Evolutionary conservation across 2,797 vertebrate species (phyloP), one percentile per base, ranked within the genome.

Genomic region (Kryptopterus vitreolus): DNA sequence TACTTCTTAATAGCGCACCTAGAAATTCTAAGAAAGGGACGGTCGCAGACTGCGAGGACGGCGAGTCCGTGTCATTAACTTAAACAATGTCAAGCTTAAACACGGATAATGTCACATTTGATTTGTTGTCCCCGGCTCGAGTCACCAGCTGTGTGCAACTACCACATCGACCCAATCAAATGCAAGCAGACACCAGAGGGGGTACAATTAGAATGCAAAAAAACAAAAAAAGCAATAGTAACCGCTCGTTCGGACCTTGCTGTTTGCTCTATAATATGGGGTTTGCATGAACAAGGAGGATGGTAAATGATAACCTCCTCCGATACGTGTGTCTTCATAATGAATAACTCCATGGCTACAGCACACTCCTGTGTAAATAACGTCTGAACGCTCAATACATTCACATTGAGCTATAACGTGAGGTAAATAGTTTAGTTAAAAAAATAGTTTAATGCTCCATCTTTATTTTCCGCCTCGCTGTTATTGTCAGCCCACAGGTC

Each of bases 21-120:
- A 59, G 24, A 61, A 46, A 35, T 86, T 86, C 85, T 79, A 74
- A 68, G 85, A 83, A 86, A 11, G 43, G 38, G 4, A 26, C 48
- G 4, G 29, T 80, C 38, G 59, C n/a, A 31, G 35, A 57, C 43
- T 71, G 78, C 53, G 78, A 78, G 24, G 4, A 72, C 63, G 35
- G 52, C 62, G 59, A 52, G 58, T 72, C 48, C 78, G 78, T 79
- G 73, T 72, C 62, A 78, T 85, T 43, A 68, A 66, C 53, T 85
- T 53, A 80, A 80, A 57, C n/a, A 58, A 12, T 46, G 22, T 33
- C 48, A 2, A 43, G 73, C 70, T 74, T 29, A 69, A 38, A 80
- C 63, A 78, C 70, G 20, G 62, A 61, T 66, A 73, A 65, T 73
- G 13, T 71, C 24, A 75, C 38, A 31, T 77, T 53, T 70, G 46